Base-by-base conservation (phyloP, 2,797 vertebrate species). In the Numenius phaeopus region DNA sequence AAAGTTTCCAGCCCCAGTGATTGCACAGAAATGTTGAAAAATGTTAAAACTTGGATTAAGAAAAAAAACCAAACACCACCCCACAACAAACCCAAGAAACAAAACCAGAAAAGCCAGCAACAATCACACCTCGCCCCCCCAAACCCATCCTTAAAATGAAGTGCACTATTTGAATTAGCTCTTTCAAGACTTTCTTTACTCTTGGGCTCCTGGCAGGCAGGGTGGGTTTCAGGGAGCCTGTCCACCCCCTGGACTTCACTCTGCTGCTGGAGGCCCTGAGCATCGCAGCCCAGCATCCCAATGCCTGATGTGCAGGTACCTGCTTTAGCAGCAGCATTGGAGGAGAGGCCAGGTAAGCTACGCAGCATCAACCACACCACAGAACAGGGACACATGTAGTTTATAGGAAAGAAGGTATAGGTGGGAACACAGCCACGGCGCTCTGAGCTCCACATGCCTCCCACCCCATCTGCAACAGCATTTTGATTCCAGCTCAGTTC, bases 11-110 rank as follows among this genome's bases (percentile, higher is more conserved):
- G 37, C 23, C 44, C 21, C 26, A 34, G 16, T 13, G 44, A 50
- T 1, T 83, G n/a, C 58, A 77, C 59, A 75, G 30, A 64, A 87
- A 84, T 79, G 73, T 3, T 92, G 27, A 50, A 89, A 95, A 92
- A 85, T 26, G 55, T 17, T 42, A 50, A 73, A 71, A 26, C 32
- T 62, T 70, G 29, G 11, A 42, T 66, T 80, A 78, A 67, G 27
- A 9, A 71, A 73, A 91, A n/a, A 42, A 12, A 59, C 50, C n/a
- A 58, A 44, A 17, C 7, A 62, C 42, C 50, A 52, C 8, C 16
- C 52, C 47, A 22, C 10, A 32, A 32, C 1, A 30, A 14, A 9
- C 7, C 7, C 16, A 54, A 58, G 19, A 67, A 44, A 27, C 40
- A 30, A 24, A 81, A 10, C 37, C 18, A 59, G 23, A 76, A 87